Evolutionary conservation across 2,113 vertebrate genomes (phyloP).

Genomic region (Microcebus lehilahytsara): DNA sequence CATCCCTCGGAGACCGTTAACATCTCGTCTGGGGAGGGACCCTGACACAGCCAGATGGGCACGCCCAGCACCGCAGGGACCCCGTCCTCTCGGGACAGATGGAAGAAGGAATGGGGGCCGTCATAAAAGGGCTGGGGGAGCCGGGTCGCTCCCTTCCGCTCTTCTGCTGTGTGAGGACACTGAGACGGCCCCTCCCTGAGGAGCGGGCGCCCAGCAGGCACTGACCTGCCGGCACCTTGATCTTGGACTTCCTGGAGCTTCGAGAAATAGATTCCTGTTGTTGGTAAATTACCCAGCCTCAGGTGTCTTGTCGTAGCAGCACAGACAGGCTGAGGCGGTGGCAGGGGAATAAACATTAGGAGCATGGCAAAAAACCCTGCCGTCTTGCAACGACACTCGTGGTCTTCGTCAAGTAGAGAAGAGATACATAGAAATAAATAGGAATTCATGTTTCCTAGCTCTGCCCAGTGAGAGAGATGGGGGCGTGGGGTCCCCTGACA

Average conservation of each 20-base stretch:
- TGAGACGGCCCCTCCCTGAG: fast-evolving
- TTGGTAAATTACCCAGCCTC: neutral
- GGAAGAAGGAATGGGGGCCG: neutral
- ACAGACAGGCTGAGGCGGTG: neutral
- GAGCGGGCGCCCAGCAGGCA: neutral
- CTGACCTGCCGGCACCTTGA: neutral
- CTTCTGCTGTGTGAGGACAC: neutral
- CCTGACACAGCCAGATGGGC: too few relatives aligned
- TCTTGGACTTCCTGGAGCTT: too few relatives aligned
- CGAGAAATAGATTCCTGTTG: neutral
- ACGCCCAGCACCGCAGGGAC: too few relatives aligned
- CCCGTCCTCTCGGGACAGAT: too few relatives aligned
- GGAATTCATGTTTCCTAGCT: too few relatives aligned
- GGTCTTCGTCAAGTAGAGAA: neutral
- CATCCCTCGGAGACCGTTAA: too few relatives aligned
- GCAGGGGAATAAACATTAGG: neutral
- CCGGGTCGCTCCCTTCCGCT: neutral
- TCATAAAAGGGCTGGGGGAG: neutral
- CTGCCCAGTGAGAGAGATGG: neutral
- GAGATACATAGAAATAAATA: too few relatives aligned
- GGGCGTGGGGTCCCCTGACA: neutral
- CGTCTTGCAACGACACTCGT: neutral
- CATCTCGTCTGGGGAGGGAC: too few relatives aligned
- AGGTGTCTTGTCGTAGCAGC: neutral
- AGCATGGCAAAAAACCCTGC: neutral